Percentiles rank a stretch among this genome's conserved stretches.
Evolutionary conservation across 2,888 invertebrate species (phyloP).

Genomic region (Caenorhabditis macrosperma): DNA sequence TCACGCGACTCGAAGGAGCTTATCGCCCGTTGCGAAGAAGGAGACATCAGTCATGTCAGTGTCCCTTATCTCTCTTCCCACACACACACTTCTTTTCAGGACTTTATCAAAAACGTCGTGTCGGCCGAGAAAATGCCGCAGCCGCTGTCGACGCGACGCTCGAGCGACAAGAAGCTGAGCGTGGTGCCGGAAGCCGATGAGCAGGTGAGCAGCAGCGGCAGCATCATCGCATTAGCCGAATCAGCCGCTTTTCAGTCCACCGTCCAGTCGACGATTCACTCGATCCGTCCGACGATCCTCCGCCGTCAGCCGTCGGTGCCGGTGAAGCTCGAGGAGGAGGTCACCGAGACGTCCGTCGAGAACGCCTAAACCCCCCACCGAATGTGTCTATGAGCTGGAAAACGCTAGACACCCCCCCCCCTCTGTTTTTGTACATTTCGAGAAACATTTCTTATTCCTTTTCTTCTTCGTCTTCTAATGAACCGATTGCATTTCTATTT

Average conservation of each 20-base stretch:
- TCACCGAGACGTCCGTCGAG: constrained; percentile 36
- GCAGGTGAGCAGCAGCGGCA: constrained; percentile 60
- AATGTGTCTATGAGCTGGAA: constrained; percentile 57
- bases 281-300: constrained; percentile 67
- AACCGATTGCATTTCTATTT: constrained; percentile 14
- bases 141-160: constrained; percentile 48
- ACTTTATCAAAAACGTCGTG: constrained; percentile 56
- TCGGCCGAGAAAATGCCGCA: constrained; percentile 55
- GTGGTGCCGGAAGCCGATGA: constrained; percentile 79
- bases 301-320: constrained; percentile 55
- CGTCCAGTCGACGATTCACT: constrained; percentile 71
- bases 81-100: constrained; percentile 22
- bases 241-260: constrained; percentile 61
- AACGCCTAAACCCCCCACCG: constrained; percentile 13
- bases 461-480: constrained; percentile 15
- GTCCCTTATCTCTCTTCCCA: background rate
- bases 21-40: constrained; percentile 66
- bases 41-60: constrained; percentile 59
- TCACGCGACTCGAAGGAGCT: constrained; percentile 73
- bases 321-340: constrained; percentile 52
- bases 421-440: background rate
- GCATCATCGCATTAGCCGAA: background rate
- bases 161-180: constrained; percentile 75
- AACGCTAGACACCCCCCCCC: constrained; percentile 37
- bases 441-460: background rate